Conservation (phyloP, 2,113 vertebrate genomes). For the Sprattus sprattus region DNA sequence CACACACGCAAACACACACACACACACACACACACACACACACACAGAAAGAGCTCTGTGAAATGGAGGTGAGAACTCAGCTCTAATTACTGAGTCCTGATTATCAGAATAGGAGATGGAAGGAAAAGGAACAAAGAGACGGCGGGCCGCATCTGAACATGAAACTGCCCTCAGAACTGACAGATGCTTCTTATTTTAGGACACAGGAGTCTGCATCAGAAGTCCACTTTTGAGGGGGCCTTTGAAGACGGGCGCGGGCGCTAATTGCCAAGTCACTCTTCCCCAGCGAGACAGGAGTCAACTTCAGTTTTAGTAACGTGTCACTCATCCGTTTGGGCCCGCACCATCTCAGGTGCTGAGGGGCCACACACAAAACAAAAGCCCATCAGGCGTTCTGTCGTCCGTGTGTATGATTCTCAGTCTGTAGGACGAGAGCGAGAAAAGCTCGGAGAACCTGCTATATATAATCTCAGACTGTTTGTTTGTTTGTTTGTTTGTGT, state of each 20-base stretch:
- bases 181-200: conserved; percentile 77
- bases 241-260: conserved; percentile 71
- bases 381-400: background rate
- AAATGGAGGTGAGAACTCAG: conserved; percentile 64
- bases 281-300: conserved; percentile 67
- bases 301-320: conserved; percentile 64
- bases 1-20: background rate
- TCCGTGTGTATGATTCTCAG: background rate
- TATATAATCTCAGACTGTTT: background rate
- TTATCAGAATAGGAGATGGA: conserved; percentile 74
- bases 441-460: background rate
- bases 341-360: background rate
- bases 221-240: conserved; percentile 69
- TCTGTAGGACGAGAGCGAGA: conserved; percentile 49
- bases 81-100: conserved; percentile 74
- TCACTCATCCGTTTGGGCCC: conserved; percentile 53
- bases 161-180: conserved; percentile 77
- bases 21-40: background rate
- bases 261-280: conserved; percentile 78
- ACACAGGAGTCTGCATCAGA: conserved; percentile 70
- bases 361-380: background rate
- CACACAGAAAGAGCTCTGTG: conserved; percentile 19
- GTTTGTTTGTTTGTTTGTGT: background rate
- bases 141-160: conserved; percentile 72
- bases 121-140: conserved; percentile 70